These are phyloP conservation scores for Sorex maritimensis DNA, from an alignment of 2,797 vertebrate genomes.

Conservation along the genomic window DNA sequence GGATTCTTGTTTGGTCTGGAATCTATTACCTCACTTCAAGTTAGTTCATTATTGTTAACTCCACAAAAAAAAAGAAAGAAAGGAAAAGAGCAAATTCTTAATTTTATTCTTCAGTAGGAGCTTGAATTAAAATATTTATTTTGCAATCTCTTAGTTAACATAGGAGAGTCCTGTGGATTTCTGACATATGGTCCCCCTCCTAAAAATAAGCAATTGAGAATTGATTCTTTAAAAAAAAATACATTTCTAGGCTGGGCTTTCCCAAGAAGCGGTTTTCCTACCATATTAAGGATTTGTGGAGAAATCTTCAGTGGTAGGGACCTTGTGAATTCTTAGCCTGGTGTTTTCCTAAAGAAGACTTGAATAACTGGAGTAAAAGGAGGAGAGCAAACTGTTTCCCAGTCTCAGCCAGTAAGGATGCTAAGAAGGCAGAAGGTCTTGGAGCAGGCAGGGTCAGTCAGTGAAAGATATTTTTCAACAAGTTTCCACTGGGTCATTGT, in stretches of 20 bases:
- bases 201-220: background rate
- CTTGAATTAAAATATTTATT: slow-evolving; percentile 51
- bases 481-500: slow-evolving; percentile 80
- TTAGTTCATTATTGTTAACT: background rate
- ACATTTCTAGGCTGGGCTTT: slow-evolving; percentile 19
- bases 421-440: slow-evolving; percentile 61
- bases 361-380: background rate
- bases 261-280: slow-evolving; percentile 1
- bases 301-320: background rate
- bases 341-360: slow-evolving; percentile 1
- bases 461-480: slow-evolving; percentile 66
- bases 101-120: slow-evolving; percentile 51
- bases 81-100: background rate
- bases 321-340: background rate
- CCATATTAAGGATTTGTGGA: background rate
- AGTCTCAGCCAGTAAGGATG: background rate
- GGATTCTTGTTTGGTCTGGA: slow-evolving; percentile 8
- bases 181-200: background rate
- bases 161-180: background rate
- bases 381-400: background rate
- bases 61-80: background rate
- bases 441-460: slow-evolving; percentile 48
- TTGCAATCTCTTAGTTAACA: slow-evolving; percentile 43
- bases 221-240: slow-evolving; percentile 10
- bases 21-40: background rate